Base-by-base conservation (phyloP, 1,140 invertebrate species). In the Nasonia vitripennis region DNA sequence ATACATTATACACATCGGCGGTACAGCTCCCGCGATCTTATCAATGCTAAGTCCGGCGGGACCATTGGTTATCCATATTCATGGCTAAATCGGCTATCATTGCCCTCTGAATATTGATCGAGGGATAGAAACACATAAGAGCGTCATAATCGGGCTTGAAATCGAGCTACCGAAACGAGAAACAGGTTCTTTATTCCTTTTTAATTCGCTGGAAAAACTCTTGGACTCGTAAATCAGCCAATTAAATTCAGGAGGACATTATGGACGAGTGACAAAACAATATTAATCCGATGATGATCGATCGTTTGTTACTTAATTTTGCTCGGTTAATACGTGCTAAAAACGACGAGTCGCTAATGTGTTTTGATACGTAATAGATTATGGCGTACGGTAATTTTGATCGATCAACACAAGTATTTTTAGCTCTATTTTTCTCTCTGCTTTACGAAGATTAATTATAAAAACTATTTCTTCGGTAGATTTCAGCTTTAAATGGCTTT, bases 151-250 rank as follows among this genome's bases (percentile, higher is more conserved):
- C 84, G n/a, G 11, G 55, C 3, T 11, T 81, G 7, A 68, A 81
- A 85, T 85, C 84, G 11, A 70, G 84, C 84, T 85, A 85, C 84
- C 79, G 84, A 81, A 78, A 78, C 20, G 7, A 37, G 41, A 85
- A 81, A 85, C 84, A 75, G 84, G 73, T 77, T 85, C 75, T 81
- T 81, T 74, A 27, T 81, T 77, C 12, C 4, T 14, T 73, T 85
- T 77, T 80, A 77, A 85, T 77, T 77, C 37, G 27, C 23, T 70
- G 79, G 17, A 81, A 81, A 81, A 85, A 45, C 9, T 17, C 6
- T 71, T 71, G 31, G 10, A 34, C 23, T 71, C 68, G 11, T 71
- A 34, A 31, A 71, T 71, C 10, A 71, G 10, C 68, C 27, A 14
- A 71, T 71, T 31, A 71, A 55, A 55, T 55, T 55, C n/a, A 20